Conservation (phyloP, 2,113 vertebrate species). For the Melospiza georgiana region DNA sequence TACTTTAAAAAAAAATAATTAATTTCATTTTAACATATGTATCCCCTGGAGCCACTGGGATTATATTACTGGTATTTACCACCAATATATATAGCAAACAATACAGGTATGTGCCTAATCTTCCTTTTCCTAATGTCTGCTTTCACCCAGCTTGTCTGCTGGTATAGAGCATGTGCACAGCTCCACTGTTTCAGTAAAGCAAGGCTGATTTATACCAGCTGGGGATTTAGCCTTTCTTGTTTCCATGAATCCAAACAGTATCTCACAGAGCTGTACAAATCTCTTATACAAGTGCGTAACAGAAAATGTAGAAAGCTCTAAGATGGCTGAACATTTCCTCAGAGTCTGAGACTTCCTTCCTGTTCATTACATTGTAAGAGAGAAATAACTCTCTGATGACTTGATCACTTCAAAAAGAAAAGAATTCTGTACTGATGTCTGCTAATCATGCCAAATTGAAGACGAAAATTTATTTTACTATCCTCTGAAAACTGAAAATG, state of each 20-base stretch:
- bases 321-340: not conserved
- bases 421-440: not conserved
- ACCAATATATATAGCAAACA: not conserved
- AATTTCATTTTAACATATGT: not conserved
- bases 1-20: not conserved
- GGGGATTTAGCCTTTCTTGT: not conserved
- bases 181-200: not conserved
- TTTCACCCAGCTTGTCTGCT: not conserved
- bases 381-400: not conserved
- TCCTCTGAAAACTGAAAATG: not conserved
- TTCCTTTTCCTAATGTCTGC: not conserved
- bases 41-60: not conserved
- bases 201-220: conserved; percentile 2
- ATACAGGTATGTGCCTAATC: not conserved
- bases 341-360: not conserved
- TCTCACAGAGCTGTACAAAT: not conserved
- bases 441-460: not conserved
- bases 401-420: not conserved
- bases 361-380: not conserved
- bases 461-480: not conserved
- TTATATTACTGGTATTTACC: not conserved
- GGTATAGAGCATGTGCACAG: not conserved
- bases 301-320: not conserved
- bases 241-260: not conserved
- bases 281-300: not conserved